A percentile compares a stretch with the other conserved stretches of the same genome.
Conservation (phyloP, 2,797 vertebrate species). For the Benthosema pterotum region DNA sequence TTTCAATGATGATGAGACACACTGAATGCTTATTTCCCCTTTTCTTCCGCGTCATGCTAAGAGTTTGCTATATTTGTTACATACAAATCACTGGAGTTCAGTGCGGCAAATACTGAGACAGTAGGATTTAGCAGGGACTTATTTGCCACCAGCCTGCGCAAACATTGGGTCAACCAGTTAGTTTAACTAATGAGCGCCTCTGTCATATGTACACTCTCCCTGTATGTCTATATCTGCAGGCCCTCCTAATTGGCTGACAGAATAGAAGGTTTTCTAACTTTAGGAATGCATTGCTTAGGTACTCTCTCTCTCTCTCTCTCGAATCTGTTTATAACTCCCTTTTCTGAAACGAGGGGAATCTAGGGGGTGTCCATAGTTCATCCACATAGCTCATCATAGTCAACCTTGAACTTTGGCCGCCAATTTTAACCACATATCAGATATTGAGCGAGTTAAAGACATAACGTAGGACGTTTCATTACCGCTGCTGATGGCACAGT, state of each 20-base stretch:
- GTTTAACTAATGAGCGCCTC: slow-evolving; percentile 32
- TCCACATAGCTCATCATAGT: too few species aligned
- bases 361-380: too few species aligned
- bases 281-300: slow-evolving; percentile 12
- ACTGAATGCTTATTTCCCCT: slow-evolving; percentile 31
- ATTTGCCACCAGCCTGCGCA: slow-evolving; percentile 30
- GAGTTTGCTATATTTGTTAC: slow-evolving; percentile 45
- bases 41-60: slow-evolving; percentile 36
- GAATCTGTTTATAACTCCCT: slow-evolving; percentile 31
- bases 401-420: too few species aligned
- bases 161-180: slow-evolving; percentile 20
- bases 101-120: background rate
- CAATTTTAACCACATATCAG: too few species aligned
- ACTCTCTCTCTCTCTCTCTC: slow-evolving; percentile 22
- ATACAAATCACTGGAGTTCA: slow-evolving; percentile 47
- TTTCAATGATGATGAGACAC: slow-evolving; percentile 65
- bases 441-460: too few species aligned
- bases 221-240: slow-evolving; percentile 7
- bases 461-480: too few species aligned
- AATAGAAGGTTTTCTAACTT: slow-evolving; percentile 22
- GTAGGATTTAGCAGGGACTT: slow-evolving; percentile 29
- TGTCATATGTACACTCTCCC: slow-evolving; percentile 18
- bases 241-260: slow-evolving; percentile 38
- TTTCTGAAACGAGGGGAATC: background rate
- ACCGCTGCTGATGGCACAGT: too few species aligned